phyloP scores from a whole-genome alignment of 2,888 invertebrate species.

The Conus canariensis region DNA sequence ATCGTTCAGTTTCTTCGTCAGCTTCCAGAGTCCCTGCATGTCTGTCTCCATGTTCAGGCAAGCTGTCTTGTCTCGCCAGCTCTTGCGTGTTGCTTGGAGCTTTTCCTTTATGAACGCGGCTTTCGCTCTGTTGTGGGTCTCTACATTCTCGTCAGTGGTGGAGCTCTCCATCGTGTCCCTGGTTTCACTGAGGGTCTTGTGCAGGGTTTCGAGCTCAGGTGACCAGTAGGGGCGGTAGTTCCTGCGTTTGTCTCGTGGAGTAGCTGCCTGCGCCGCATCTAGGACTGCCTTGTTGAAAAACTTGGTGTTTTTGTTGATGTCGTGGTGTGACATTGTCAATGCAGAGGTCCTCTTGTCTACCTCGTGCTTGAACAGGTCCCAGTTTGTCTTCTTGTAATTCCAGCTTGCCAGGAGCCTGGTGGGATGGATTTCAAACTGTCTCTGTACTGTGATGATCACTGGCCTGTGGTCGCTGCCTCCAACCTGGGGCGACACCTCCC shows the following conservation, averaged over 20 bases:
- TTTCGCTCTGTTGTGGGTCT: constrained; percentile 1
- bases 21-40: constrained; percentile 22
- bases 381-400: too few species aligned
- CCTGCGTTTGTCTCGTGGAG: neutral
- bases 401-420: too few species aligned
- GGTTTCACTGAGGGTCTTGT: neutral
- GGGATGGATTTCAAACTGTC: too few species aligned
- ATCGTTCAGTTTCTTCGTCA: neutral
- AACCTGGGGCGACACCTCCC: constrained; percentile 35
- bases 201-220: neutral
- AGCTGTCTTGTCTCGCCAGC: constrained; percentile 18
- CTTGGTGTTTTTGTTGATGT: neutral
- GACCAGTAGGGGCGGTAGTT: constrained; percentile 16
- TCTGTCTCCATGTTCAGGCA: too few species aligned
- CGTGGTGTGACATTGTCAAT: neutral
- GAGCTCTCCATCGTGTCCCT: constrained; percentile 6
- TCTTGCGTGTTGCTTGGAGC: neutral
- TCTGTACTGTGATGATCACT: neutral
- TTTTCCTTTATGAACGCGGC: constrained; percentile 6
- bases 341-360: constrained; percentile 11
- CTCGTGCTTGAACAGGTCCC: too few species aligned
- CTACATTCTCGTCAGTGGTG: neutral
- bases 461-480: constrained; percentile 46
- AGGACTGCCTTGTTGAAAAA: neutral
- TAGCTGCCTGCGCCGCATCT: constrained; percentile 15